phyloP scores from a whole-genome alignment of 2,797 vertebrate species.

The Phyllotis vaccarum region DNA sequence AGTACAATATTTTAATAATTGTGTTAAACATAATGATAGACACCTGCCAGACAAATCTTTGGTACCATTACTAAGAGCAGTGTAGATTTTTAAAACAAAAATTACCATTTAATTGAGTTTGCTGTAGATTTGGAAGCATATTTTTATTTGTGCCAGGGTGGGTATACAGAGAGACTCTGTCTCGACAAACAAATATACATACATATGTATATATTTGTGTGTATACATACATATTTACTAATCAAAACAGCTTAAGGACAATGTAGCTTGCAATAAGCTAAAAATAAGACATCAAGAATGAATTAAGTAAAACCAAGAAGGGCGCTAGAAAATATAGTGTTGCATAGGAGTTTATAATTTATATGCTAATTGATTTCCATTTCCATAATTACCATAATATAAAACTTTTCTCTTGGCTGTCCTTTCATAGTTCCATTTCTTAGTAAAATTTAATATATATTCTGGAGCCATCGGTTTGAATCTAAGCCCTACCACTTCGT shows the following conservation, averaged over 20 bases:
- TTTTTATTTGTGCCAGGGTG: background rate
- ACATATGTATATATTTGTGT: too few species aligned
- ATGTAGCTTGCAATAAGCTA: constrained; percentile 66
- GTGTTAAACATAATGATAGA: background rate
- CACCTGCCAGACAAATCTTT: background rate
- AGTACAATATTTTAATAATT: background rate
- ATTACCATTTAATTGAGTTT: background rate
- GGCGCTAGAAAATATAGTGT: constrained; percentile 19
- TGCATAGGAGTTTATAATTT: constrained; percentile 55
- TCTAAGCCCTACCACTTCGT: background rate
- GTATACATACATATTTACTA: background rate
- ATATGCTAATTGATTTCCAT: constrained; percentile 24
- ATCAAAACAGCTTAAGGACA: constrained; percentile 67
- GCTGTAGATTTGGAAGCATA: background rate
- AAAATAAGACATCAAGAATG: constrained; percentile 71
- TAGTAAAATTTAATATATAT: constrained; percentile 35
- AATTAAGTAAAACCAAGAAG: constrained; percentile 42
- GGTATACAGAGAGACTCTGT: background rate
- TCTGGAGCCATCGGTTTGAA: background rate
- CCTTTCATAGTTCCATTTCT: constrained; percentile 9
- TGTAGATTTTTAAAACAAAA: constrained; percentile 39
- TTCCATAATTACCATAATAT: constrained; percentile 56
- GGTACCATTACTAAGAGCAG: background rate
- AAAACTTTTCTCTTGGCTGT: constrained; percentile 44
- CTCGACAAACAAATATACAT: background rate